Evolutionary conservation across 2,888 invertebrate genomes (phyloP).

Genomic region (Melikaiella ostensackeni): DNA sequence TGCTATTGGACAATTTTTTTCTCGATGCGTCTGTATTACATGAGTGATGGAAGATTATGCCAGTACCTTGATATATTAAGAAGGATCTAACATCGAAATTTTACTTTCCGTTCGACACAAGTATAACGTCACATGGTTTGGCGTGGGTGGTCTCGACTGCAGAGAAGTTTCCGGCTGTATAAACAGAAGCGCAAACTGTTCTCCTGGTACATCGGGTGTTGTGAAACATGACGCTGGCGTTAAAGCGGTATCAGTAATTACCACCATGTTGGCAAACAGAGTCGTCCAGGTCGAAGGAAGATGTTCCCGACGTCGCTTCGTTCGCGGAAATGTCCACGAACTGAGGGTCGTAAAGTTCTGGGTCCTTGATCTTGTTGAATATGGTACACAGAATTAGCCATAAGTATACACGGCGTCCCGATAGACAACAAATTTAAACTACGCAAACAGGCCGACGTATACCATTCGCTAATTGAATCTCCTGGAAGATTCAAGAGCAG

Average conservation of each 20-base stretch:
- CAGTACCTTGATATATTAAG: background rate
- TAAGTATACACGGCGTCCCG: constrained; percentile 27
- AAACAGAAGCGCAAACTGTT: constrained; percentile 45
- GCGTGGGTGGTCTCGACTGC: constrained; percentile 40
- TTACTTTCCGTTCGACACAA: background rate
- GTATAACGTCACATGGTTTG: constrained; percentile 15
- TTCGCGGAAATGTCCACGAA: constrained; percentile 30
- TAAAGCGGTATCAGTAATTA: constrained; percentile 73
- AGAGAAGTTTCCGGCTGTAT: constrained; percentile 44
- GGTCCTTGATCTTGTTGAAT: constrained; percentile 36
- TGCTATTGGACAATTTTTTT: too few species aligned
- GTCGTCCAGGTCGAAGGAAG: constrained; percentile 49
- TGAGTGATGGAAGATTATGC: background rate
- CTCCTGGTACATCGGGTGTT: background rate
- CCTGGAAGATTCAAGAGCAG: background rate
- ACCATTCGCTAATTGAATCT: constrained; percentile 12
- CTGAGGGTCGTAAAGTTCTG: constrained; percentile 26
- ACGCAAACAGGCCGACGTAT: constrained; percentile 10
- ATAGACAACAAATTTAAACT: constrained; percentile 22
- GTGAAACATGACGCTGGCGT: constrained; percentile 56
- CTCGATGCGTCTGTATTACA: background rate
- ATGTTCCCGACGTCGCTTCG: constrained; percentile 18
- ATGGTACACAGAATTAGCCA: constrained; percentile 34
- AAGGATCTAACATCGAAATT: background rate
- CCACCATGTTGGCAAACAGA: constrained; percentile 70